Evolutionary conservation across 2,113 vertebrate genomes (phyloP).

Genomic region (Chelonoidis abingdonii): DNA sequence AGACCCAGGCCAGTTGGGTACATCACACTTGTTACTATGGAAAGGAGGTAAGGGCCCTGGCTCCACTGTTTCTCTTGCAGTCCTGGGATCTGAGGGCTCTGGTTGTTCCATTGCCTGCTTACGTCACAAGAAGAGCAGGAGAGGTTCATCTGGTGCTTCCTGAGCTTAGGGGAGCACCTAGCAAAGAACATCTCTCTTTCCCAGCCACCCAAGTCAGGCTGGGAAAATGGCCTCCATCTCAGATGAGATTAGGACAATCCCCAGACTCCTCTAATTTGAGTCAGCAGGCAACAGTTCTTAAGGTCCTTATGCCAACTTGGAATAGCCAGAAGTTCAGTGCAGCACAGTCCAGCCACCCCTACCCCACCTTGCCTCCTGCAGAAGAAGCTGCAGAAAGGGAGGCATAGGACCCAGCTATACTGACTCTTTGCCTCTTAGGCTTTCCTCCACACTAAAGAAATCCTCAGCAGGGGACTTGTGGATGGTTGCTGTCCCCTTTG

Average conservation of each 20-base stretch:
- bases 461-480: not conserved
- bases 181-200: no score
- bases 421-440: not conserved
- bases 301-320: not conserved
- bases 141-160: not conserved
- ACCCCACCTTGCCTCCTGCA: not conserved
- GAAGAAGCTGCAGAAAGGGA: no score
- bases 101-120: not conserved
- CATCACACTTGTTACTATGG: rapidly evolving
- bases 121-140: not conserved
- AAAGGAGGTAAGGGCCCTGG: not conserved
- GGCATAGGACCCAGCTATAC: not conserved
- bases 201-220: no score
- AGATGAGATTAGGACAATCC: no score
- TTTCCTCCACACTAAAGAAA: not conserved
- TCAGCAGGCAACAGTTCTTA: not conserved
- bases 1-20: no score
- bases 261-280: not conserved
- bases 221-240: no score
- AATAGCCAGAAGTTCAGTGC: not conserved
- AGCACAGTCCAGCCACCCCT: not conserved
- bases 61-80: not conserved
- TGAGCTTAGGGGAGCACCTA: no score
- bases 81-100: not conserved
- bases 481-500: not conserved